phyloP scores from a whole-genome alignment of 2,113 vertebrate genomes.

The Sceloporus undulatus region DNA sequence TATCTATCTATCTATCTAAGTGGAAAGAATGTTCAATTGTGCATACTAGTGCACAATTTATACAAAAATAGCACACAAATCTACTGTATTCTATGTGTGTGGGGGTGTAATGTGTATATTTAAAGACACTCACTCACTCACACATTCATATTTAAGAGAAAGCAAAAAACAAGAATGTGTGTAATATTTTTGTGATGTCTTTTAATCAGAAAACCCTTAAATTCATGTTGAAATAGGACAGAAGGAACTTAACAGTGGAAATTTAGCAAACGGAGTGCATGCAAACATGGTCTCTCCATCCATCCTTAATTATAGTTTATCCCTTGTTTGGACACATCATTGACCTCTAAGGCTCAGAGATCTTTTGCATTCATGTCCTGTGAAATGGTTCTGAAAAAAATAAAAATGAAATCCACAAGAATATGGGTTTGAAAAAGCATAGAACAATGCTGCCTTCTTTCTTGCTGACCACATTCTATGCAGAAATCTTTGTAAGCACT shows the following conservation, averaged over 20 bases:
- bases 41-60: too few species aligned
- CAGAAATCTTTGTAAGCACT: slow-evolving; percentile 28
- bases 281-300: not conserved
- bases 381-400: too few species aligned
- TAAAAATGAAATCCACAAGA: too few species aligned
- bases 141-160: not conserved
- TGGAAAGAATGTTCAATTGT: too few species aligned
- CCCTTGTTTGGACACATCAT: not conserved
- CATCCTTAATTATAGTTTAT: not conserved
- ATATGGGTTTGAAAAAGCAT: not conserved
- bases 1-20: too few species aligned
- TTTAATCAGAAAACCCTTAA: not conserved
- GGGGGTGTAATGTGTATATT: too few species aligned
- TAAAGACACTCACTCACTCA: too few species aligned
- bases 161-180: not conserved
- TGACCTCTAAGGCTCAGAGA: too few species aligned
- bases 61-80: too few species aligned
- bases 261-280: not conserved
- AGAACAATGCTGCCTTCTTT: not conserved
- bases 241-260: not conserved
- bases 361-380: not conserved
- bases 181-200: not conserved
- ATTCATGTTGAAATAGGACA: not conserved
- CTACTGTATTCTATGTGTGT: too few species aligned
- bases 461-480: slow-evolving; percentile 20